Percentiles rank a stretch among this genome's conserved stretches.
phyloP scores from a whole-genome alignment of 2,113 vertebrate genomes.

The Carlito syrichta region DNA sequence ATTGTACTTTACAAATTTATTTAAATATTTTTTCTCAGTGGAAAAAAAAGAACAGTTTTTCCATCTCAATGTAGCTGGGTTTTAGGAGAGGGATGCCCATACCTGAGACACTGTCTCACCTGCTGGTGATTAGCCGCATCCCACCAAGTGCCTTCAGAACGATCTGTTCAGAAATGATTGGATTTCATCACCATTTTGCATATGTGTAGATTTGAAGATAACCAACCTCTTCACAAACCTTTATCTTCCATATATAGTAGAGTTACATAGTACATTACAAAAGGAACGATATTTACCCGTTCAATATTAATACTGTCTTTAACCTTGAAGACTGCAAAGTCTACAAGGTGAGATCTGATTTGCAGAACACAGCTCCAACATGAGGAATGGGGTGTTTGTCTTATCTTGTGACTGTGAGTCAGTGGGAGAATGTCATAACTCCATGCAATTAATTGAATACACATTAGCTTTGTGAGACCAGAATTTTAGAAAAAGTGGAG shows the following conservation, averaged over 20 bases:
- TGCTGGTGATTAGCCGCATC: neutral
- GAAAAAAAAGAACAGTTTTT: neutral
- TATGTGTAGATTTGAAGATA: neutral
- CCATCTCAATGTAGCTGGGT: neutral
- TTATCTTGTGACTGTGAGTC: neutral
- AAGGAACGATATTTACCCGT: neutral
- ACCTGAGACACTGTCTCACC: neutral
- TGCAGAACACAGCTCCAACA: neutral
- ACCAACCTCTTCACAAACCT: neutral
- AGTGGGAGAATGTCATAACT: neutral
- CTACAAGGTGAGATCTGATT: neutral
- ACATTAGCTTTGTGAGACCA: neutral
- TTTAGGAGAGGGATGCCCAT: neutral
- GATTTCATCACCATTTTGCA: neutral
- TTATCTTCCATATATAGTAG: neutral
- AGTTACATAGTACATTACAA: neutral
- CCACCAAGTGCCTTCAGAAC: neutral
- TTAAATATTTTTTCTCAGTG: conserved; percentile 10
- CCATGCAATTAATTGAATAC: neutral
- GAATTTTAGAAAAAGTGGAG: neutral
- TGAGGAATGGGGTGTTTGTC: neutral
- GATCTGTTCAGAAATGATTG: neutral
- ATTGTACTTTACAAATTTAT: conserved; percentile 17
- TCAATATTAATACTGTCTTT: neutral
- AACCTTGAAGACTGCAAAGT: neutral